Base-by-base conservation (phyloP, 2,888 invertebrate species). In the Cosmorhoe ocellata region DNA sequence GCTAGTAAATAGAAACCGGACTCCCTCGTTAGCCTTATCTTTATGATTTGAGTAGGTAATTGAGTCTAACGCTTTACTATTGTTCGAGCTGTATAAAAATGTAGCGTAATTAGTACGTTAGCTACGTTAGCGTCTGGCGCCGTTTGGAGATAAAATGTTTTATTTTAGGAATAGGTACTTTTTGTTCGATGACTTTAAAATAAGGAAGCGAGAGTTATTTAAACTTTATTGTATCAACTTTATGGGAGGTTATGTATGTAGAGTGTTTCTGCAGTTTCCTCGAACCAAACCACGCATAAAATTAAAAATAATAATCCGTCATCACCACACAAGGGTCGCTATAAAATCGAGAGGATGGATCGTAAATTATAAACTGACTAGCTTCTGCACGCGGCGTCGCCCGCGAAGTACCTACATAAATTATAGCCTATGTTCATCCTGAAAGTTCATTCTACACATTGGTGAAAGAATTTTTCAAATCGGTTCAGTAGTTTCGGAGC, bases 311-410 rank as follows among this genome's bases (percentile, higher is more conserved):
- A 33, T 38, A 41, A 41, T 22, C 22, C 47, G 36, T 27, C 26
- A 34, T 12, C 31, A 36, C 42, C 2, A 43, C 38, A 11, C 33
- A 44, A 31, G 51, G 11, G 36, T 28, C 30, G 26, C 22, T 34
- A 49, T 56, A 12, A 42, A 49, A 38, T 33, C 31, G 50, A 43
- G 28, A 33, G 28, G 32, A 51, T 42, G 34, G 39, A 32, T 51
- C 46, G 37, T 54, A 50, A 59, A 51, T 51, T 47, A 55, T 28
- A 38, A 36, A 18, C 34, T n/a, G n/a, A n/a, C n/a, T n/a, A n/a
- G n/a, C n/a, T n/a, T n/a, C n/a, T n/a, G n/a, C n/a, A n/a, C n/a
- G n/a, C n/a, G n/a, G n/a, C n/a, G n/a, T n/a, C n/a, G n/a, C n/a
- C n/a, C n/a, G n/a, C n/a, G n/a, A n/a, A n/a, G n/a, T n/a, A n/a